Conservation (phyloP, 2,888 invertebrate genomes). For the Cheilosia pagana region DNA sequence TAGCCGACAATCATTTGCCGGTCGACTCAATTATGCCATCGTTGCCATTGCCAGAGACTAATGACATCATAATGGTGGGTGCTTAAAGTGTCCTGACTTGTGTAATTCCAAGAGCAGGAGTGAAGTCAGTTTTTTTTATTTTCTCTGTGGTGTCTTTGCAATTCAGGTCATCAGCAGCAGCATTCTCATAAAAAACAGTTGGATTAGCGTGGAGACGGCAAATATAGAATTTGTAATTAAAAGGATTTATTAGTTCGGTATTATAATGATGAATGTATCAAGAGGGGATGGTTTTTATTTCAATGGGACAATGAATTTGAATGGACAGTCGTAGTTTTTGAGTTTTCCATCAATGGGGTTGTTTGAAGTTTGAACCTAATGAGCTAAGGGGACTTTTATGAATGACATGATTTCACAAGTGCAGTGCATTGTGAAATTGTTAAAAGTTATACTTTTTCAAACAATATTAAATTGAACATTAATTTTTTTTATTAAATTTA, state of each 20-base stretch:
- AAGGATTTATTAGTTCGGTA: not conserved
- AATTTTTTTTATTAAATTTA: no score
- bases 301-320: no score
- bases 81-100: conserved; percentile 15
- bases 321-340: no score
- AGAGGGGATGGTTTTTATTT: no score
- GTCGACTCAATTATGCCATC: conserved; percentile 31
- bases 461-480: no score
- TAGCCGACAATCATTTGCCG: conserved; percentile 13
- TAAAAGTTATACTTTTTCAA: no score
- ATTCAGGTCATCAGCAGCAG: conserved; percentile 20
- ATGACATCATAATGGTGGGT: conserved; percentile 16
- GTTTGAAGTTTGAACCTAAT: no score
- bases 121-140: not conserved
- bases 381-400: no score
- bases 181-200: not conserved
- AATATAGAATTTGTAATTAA: conserved; percentile 24
- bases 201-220: conserved; percentile 4
- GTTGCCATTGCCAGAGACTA: not conserved
- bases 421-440: no score
- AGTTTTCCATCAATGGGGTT: no score
- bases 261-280: not conserved
- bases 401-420: no score
- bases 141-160: not conserved
- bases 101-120: not conserved